These are phyloP conservation scores for Orestias chungarensis DNA, from an alignment of 2,797 vertebrate genomes.

Conservation along the genomic window DNA sequence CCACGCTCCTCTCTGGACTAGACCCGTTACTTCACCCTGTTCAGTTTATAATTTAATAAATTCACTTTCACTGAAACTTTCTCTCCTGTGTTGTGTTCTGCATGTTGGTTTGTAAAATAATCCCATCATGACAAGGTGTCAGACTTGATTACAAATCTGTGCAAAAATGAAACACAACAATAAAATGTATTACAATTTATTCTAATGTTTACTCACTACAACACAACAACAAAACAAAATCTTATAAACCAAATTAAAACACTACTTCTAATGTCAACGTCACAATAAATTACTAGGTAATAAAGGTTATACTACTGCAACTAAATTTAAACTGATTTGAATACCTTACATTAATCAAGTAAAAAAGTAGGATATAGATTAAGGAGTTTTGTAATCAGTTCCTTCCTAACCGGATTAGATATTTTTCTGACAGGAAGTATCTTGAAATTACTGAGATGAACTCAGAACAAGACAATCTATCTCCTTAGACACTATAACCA, in stretches of 20 bases:
- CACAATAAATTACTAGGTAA: not conserved
- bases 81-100: too few relatives aligned
- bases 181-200: not conserved
- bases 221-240: not conserved
- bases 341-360: not conserved
- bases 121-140: too few relatives aligned
- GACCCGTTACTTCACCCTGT: too few relatives aligned
- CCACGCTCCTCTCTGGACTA: too few relatives aligned
- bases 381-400: not conserved
- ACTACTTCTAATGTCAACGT: not conserved
- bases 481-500: not conserved
- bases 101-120: too few relatives aligned
- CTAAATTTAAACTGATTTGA: not conserved
- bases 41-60: too few relatives aligned
- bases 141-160: not conserved
- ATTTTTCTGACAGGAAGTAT: not conserved
- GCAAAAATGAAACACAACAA: not conserved
- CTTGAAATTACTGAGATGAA: not conserved
- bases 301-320: not conserved
- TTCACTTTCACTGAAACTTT: too few relatives aligned
- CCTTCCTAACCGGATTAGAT: not conserved
- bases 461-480: not conserved
- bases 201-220: not conserved
- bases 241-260: not conserved
- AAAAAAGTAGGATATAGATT: not conserved